phyloP scores from a whole-genome alignment of 1,140 invertebrate genomes.

The Drosophila pallidifrons region DNA sequence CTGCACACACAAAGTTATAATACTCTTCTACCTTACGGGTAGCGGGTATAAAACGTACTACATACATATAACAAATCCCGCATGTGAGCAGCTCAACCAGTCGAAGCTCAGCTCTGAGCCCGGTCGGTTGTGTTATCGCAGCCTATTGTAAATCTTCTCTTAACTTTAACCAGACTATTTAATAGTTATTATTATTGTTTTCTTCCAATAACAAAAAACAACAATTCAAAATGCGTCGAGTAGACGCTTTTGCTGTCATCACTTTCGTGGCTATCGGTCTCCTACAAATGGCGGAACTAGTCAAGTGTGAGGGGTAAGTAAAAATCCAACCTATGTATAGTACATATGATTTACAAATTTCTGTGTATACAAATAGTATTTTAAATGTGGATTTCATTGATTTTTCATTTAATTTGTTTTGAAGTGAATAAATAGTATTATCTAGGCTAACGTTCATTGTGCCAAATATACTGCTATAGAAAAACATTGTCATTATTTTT shows the following conservation, averaged over 20 bases:
- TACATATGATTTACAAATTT: background rate
- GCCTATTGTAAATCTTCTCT: conserved; percentile 5
- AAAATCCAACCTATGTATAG: background rate
- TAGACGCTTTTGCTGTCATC: conserved; percentile 64
- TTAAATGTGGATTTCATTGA: conserved; percentile 14
- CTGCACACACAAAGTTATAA: too few species aligned
- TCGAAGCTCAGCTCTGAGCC: conserved; percentile 66
- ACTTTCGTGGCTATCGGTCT: conserved; percentile 50
- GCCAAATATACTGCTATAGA: background rate
- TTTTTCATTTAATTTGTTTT: conserved; percentile 4
- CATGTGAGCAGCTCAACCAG: conserved; percentile 57
- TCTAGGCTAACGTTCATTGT: conserved; percentile 12
- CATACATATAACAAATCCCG: conserved; percentile 67
- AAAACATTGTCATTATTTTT: background rate
- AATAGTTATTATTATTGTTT: conserved; percentile 42
- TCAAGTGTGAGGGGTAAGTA: conserved; percentile 73
- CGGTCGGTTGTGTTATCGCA: conserved; percentile 61
- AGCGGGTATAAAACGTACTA: too few species aligned
- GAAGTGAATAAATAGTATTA: conserved; percentile 3
- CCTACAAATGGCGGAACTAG: conserved; percentile 63
- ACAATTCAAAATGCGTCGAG: conserved; percentile 68
- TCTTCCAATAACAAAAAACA: conserved; percentile 16
- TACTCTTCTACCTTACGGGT: too few species aligned
- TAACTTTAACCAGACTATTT: conserved; percentile 2
- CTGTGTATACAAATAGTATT: background rate